Evolutionary conservation across 2,888 invertebrate genomes (phyloP).

Genomic region (Brachyptera putata): DNA sequence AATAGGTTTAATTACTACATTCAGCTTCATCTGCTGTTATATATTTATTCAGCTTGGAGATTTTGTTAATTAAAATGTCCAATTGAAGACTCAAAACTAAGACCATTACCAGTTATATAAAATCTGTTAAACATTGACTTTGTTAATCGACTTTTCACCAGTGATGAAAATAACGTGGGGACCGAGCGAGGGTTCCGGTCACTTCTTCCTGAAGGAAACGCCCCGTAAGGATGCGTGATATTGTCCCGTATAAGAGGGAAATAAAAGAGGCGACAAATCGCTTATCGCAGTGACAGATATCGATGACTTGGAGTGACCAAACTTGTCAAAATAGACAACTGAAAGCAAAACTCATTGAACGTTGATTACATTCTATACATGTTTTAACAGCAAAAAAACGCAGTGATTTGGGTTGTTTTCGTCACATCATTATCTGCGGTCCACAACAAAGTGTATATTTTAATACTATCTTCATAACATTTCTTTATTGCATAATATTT

Average conservation of each 20-base stretch:
- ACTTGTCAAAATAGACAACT: background rate
- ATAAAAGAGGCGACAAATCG: conserved; percentile 1
- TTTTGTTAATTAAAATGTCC: conserved; percentile 21
- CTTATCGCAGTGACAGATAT: conserved; percentile 1
- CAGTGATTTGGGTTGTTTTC: too few relatives aligned
- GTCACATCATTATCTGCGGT: too few relatives aligned
- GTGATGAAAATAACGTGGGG: conserved; percentile 8
- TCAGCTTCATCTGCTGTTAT: conserved; percentile 15
- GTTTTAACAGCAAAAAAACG: too few relatives aligned
- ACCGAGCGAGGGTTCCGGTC: background rate
- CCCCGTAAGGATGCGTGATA: conserved; percentile 7
- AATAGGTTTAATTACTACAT: conserved; percentile 20
- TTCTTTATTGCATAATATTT: too few relatives aligned
- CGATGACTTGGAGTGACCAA: background rate
- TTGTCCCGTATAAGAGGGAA: background rate
- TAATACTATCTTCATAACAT: too few relatives aligned
- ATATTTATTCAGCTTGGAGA: conserved; percentile 22
- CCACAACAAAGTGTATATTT: too few relatives aligned
- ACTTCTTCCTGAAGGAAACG: conserved; percentile 15
- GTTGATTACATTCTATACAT: too few relatives aligned
- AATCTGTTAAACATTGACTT: conserved; percentile 21
- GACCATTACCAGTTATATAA: conserved; percentile 4
- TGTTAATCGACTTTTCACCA: conserved; percentile 22
- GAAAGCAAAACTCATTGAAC: too few relatives aligned
- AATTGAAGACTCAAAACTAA: background rate